phyloP scores from a whole-genome alignment of 2,113 vertebrate genomes.

The Dipodomys merriami region DNA sequence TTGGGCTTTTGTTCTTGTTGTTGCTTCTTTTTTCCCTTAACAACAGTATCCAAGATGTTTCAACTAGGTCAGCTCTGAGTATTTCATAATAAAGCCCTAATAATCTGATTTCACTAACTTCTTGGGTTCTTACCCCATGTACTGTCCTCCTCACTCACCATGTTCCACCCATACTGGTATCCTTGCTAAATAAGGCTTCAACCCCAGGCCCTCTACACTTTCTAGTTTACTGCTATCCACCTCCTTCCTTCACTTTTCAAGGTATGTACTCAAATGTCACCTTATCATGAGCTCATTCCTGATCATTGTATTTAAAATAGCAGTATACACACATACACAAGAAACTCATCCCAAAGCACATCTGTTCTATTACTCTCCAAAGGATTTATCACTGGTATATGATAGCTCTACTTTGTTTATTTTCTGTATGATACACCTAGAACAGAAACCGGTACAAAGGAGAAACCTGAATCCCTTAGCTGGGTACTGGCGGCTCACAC shows the following conservation, averaged over 20 bases:
- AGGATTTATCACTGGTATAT: not conserved
- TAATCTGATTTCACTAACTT: constrained; percentile 32
- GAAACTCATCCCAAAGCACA: not conserved
- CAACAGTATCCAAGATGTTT: not conserved
- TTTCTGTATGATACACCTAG: not conserved
- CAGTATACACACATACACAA: not conserved
- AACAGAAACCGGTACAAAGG: not conserved
- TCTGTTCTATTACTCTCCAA: not conserved
- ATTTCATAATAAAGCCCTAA: constrained; percentile 10
- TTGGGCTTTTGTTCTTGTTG: too few species aligned
- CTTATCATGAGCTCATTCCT: constrained; percentile 5
- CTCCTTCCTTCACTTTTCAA: constrained; percentile 6
- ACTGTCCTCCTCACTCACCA: not conserved
- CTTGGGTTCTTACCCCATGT: not conserved
- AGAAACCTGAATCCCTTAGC: constrained; percentile 30
- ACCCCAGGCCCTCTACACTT: not conserved
- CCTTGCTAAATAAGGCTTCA: not conserved
- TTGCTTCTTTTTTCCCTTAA: not conserved
- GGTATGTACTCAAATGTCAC: constrained; percentile 36
- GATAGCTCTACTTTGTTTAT: not conserved
- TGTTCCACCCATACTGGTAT: not conserved
- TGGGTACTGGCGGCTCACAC: too few species aligned
- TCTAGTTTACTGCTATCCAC: not conserved
- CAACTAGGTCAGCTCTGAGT: not conserved
- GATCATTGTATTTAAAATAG: constrained; percentile 4